Evolutionary conservation across 2,888 invertebrate species (phyloP).

Genomic region (Bugulina stolonifera): DNA sequence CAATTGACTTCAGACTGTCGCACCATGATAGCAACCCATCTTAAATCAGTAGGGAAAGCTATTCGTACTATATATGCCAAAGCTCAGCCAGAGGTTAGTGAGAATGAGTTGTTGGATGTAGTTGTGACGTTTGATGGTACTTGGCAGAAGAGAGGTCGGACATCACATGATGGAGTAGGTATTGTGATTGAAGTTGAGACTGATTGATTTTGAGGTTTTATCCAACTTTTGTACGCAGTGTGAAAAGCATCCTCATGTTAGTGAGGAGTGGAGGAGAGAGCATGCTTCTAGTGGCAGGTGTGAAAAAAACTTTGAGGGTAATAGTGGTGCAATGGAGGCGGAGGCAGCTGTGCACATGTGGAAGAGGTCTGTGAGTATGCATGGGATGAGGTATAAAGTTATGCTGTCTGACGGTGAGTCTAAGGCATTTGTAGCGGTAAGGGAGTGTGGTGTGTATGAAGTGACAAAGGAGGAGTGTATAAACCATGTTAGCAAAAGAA

Average conservation of each 20-base stretch:
- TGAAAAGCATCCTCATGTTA: neutral
- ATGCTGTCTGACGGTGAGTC: neutral
- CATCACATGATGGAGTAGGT: neutral
- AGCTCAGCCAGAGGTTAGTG: neutral
- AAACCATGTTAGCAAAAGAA: neutral
- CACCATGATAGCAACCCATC: neutral
- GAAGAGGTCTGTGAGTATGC: neutral
- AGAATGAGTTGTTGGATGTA: neutral
- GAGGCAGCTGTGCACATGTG: neutral
- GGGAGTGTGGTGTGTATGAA: neutral
- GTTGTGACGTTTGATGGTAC: slow-evolving; percentile 5
- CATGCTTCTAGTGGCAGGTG: neutral
- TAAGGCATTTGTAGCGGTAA: neutral
- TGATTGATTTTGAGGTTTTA: slow-evolving; percentile 3
- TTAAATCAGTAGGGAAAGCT: neutral
- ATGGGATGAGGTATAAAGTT: neutral
- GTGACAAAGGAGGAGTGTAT: neutral
- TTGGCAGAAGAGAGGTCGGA: slow-evolving; percentile 12
- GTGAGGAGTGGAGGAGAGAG: neutral
- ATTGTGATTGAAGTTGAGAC: neutral
- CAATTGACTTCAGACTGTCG: neutral
- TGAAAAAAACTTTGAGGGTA: neutral
- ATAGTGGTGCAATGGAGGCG: slow-evolving; percentile 1
- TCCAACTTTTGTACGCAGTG: neutral
- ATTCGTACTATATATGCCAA: neutral